A percentile compares a stretch with the other conserved stretches of the same genome.
These are phyloP conservation scores for Artemia franciscana DNA, from an alignment of 1,140 invertebrate species.

Conservation along the genomic window DNA sequence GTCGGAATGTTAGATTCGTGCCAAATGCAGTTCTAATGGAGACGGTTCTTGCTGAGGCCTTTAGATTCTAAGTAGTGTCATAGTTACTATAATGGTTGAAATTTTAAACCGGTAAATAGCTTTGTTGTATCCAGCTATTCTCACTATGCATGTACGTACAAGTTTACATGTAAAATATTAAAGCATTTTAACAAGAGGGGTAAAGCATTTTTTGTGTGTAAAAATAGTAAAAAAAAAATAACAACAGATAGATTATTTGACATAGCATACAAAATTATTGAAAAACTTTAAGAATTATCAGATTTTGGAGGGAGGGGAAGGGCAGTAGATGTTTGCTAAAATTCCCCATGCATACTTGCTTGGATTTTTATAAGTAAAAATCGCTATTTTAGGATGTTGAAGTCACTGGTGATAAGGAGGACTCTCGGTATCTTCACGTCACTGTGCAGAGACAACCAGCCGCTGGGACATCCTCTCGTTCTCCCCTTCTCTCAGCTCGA, in stretches of 20 bases:
- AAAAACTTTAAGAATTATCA: background rate
- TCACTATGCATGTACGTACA: too few relatives aligned
- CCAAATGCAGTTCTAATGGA: too few relatives aligned
- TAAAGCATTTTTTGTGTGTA: too few relatives aligned
- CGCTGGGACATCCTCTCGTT: slow-evolving; percentile 27
- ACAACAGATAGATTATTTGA: background rate
- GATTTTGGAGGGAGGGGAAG: too few relatives aligned
- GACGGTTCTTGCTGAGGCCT: too few relatives aligned
- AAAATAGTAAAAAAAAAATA: background rate
- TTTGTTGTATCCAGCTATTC: too few relatives aligned
- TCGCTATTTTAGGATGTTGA: slow-evolving; percentile 30
- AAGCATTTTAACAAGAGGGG: too few relatives aligned
- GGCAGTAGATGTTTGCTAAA: background rate
- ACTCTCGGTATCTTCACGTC: slow-evolving; percentile 81
- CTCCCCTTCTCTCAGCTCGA: slow-evolving; percentile 61
- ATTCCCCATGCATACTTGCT: background rate
- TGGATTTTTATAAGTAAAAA: background rate
- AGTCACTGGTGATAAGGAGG: slow-evolving; percentile 72
- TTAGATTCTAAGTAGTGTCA: too few relatives aligned
- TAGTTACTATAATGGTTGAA: too few relatives aligned
- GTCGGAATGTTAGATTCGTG: too few relatives aligned
- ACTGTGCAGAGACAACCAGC: slow-evolving; percentile 67
- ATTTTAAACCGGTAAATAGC: too few relatives aligned
- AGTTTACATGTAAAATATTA: too few relatives aligned
- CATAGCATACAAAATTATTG: background rate